These are phyloP conservation scores for Sander vitreus DNA, from an alignment of 2,113 vertebrate genomes.

Conservation along the genomic window DNA sequence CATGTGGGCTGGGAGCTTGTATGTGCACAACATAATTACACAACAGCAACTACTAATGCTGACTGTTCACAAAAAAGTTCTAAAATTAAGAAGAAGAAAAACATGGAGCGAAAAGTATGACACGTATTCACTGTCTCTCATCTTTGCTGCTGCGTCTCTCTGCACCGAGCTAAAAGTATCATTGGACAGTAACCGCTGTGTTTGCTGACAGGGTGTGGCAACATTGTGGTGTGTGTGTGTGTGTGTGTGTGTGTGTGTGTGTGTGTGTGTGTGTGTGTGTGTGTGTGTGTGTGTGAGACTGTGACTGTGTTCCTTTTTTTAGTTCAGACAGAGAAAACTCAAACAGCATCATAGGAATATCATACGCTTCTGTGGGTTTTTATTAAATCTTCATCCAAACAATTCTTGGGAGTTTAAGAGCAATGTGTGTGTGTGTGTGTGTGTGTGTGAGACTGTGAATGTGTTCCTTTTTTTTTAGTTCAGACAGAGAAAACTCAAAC, in stretches of 20 bases:
- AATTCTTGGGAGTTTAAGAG: background rate
- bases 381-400: slow-evolving; percentile 9
- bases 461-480: slow-evolving; percentile 69
- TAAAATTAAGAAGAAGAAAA: no score
- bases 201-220: slow-evolving; percentile 76
- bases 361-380: slow-evolving; percentile 35
- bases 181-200: slow-evolving; percentile 61
- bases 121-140: background rate
- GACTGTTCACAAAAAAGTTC: no score
- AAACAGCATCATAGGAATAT: slow-evolving; percentile 50
- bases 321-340: slow-evolving; percentile 48
- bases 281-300: background rate
- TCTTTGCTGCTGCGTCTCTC: background rate
- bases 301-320: slow-evolving; percentile 64
- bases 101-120: no score
- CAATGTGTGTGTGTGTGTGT: slow-evolving; percentile 14
- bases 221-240: slow-evolving; percentile 51
- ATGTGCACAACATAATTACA: no score
- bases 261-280: slow-evolving; percentile 13
- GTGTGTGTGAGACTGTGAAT: background rate
- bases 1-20: no score
- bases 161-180: slow-evolving; percentile 42
- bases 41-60: no score
- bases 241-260: slow-evolving; percentile 29
- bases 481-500: slow-evolving; percentile 41